A percentile compares a stretch with the other conserved stretches of the same genome.
These are phyloP conservation scores for Styela clava DNA, from an alignment of 23 tunicate genomes.

Conservation along the genomic window DNA sequence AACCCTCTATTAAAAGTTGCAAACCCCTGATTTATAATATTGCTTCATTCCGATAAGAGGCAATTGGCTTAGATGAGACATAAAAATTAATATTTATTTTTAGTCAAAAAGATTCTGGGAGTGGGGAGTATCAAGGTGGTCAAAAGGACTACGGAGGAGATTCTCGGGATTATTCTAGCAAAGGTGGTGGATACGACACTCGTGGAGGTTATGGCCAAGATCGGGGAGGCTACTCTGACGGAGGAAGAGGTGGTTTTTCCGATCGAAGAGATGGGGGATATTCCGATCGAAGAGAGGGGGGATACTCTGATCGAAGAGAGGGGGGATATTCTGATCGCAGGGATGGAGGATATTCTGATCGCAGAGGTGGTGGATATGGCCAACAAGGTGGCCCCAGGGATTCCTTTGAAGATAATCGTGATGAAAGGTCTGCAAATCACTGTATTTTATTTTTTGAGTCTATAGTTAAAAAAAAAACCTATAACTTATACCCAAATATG, in stretches of 20 bases:
- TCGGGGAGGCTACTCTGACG: constrained; percentile 23
- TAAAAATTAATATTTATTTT: too few relatives aligned
- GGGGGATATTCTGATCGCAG: constrained; percentile 22
- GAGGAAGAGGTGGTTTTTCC: background rate
- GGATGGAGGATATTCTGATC: constrained; percentile 26
- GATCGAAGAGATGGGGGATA: constrained; percentile 18
- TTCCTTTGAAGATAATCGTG: background rate
- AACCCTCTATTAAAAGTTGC: too few relatives aligned
- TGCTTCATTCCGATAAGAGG: too few relatives aligned
- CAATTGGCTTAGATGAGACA: too few relatives aligned
- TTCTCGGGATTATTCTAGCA: background rate
- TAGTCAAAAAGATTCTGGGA: constrained; percentile 30
- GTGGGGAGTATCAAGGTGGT: constrained; percentile 27
- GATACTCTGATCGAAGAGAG: constrained; percentile 13
- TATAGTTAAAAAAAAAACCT: too few relatives aligned
- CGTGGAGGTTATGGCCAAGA: constrained; percentile 10
- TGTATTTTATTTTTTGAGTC: too few relatives aligned
- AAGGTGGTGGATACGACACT: constrained; percentile 3
- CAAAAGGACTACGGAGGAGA: constrained; percentile 15
- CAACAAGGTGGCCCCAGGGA: background rate
- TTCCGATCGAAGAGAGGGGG: constrained; percentile 28
- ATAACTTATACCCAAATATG: too few relatives aligned
- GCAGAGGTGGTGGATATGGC: constrained; percentile 23
- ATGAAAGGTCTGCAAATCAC: constrained; percentile 12
- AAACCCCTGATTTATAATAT: too few relatives aligned